These are phyloP conservation scores for Hipparchia sbordonii DNA, from an alignment of 2,888 invertebrate genomes.

Conservation along the genomic window DNA sequence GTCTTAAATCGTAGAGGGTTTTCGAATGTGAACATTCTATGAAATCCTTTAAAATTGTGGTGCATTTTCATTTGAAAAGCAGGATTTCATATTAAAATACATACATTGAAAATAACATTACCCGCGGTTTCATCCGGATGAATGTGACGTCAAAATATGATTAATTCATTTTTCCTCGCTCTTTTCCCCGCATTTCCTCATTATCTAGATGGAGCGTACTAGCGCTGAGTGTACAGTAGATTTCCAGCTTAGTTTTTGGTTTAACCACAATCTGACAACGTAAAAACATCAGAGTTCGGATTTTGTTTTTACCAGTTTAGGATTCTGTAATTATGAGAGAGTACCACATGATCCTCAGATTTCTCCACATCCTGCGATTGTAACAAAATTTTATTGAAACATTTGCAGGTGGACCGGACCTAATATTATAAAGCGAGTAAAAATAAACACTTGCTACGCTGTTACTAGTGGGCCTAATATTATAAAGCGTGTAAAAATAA, in stretches of 20 bases:
- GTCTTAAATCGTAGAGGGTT: too few relatives aligned
- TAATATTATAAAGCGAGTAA: too few relatives aligned
- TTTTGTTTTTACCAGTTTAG: too few relatives aligned
- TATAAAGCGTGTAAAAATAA: too few relatives aligned
- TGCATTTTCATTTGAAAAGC: slow-evolving; percentile 5
- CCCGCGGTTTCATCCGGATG: slow-evolving; percentile 2
- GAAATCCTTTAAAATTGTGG: not conserved
- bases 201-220: slow-evolving; percentile 25
- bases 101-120: slow-evolving; percentile 15
- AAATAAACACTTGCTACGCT: too few relatives aligned
- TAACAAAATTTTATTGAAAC: too few relatives aligned
- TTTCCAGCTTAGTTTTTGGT: slow-evolving; percentile 3
- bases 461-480: too few relatives aligned
- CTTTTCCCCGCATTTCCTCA: slow-evolving; percentile 18
- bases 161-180: slow-evolving; percentile 20
- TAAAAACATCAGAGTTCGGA: not conserved
- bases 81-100: slow-evolving; percentile 12
- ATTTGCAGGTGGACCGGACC: too few relatives aligned
- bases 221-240: slow-evolving; percentile 7
- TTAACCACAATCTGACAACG: not conserved
- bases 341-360: too few relatives aligned
- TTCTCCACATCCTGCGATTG: too few relatives aligned
- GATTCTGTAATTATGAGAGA: too few relatives aligned
- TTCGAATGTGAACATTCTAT: not conserved
- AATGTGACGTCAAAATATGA: slow-evolving; percentile 19